Conservation (phyloP, 2,797 vertebrate genomes). For the Phylloscopus collybita region DNA sequence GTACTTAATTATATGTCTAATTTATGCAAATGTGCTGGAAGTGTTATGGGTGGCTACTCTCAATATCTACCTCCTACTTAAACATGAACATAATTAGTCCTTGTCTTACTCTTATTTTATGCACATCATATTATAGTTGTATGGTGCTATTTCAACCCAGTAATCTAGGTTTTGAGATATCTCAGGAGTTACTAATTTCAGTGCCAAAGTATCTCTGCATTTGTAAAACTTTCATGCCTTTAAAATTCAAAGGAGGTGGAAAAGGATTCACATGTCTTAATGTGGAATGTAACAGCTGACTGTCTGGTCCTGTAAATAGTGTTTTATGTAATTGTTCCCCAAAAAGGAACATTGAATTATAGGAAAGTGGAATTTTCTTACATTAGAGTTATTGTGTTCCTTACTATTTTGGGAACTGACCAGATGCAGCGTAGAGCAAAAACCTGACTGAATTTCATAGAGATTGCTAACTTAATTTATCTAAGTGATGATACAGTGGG, state of each 20-base stretch:
- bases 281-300: neutral
- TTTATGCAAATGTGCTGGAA: neutral
- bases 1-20: neutral
- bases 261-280: neutral
- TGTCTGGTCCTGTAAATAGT: neutral
- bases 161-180: neutral
- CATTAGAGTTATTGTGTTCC: conserved; percentile 16
- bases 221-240: neutral
- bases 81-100: neutral
- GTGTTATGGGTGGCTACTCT: neutral
- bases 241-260: neutral
- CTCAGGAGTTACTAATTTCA: neutral
- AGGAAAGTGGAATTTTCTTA: conserved; percentile 1
- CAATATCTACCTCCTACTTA: neutral
- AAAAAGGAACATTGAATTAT: neutral
- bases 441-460: neutral
- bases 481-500: conserved; percentile 2
- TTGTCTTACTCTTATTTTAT: neutral
- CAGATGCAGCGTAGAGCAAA: conserved; percentile 12
- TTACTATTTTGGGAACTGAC: conserved; percentile 40
- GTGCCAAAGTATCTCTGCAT: neutral
- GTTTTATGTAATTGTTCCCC: conserved; percentile 3
- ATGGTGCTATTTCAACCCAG: neutral
- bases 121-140: neutral
- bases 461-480: conserved; percentile 39